These are phyloP conservation scores for Lophura nycthemera DNA, from an alignment of 2,113 vertebrate species.

Conservation along the genomic window DNA sequence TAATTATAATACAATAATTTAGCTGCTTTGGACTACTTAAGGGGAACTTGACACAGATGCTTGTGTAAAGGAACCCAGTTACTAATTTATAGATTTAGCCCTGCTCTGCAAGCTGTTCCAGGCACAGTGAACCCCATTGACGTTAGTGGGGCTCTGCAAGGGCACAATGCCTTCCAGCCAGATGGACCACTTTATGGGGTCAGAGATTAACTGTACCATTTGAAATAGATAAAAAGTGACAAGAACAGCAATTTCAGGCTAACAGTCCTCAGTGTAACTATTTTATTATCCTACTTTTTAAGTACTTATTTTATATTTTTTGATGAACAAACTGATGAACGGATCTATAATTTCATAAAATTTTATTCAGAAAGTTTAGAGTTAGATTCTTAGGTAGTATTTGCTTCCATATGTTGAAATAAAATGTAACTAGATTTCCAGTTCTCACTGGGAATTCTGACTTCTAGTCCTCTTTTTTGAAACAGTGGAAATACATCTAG, in stretches of 20 bases:
- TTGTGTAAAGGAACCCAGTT: constrained; percentile 2
- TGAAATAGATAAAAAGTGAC: neutral
- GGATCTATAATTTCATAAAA: neutral
- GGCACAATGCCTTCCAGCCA: neutral
- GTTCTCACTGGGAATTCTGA: neutral
- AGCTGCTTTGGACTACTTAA: neutral
- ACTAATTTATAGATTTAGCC: constrained; percentile 21
- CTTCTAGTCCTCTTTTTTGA: neutral
- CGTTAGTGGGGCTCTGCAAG: neutral
- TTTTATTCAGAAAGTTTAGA: neutral
- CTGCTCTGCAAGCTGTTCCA: constrained; percentile 1
- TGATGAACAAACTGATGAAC: neutral
- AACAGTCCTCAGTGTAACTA: neutral
- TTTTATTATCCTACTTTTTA: neutral
- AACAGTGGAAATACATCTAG: fast-evolving
- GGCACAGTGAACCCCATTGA: neutral
- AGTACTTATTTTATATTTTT: neutral
- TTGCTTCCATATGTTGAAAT: neutral
- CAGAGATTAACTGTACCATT: neutral
- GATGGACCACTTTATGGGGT: neutral
- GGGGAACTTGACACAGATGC: constrained; percentile 27
- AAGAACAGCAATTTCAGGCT: neutral
- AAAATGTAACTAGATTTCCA: neutral
- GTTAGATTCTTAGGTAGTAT: neutral
- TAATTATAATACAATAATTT: constrained; percentile 8